Evolutionary conservation across 2,888 invertebrate genomes (phyloP).

Genomic region (Melipona bicolor): DNA sequence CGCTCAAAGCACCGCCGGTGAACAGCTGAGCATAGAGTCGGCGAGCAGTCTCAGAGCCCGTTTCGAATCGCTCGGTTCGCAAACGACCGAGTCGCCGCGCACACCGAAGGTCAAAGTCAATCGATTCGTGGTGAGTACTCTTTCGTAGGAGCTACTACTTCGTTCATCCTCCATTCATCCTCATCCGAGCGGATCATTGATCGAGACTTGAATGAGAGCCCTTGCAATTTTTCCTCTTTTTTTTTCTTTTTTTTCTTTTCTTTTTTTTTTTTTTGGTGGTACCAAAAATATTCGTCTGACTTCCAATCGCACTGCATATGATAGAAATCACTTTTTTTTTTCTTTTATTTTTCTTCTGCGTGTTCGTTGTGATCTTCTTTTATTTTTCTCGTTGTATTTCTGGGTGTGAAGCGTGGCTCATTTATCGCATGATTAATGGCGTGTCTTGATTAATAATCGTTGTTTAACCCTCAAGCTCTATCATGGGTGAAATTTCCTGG

Average conservation of each 20-base stretch:
- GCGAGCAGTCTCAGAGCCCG: constrained; percentile 93
- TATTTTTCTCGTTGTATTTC: too few relatives aligned
- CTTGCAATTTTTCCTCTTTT: too few relatives aligned
- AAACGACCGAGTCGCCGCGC: constrained; percentile 85
- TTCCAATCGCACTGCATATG: constrained; percentile 23
- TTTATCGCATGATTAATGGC: constrained; percentile 52
- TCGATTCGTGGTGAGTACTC: constrained; percentile 94
- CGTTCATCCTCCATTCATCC: constrained; percentile 15
- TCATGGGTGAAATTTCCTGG: neutral
- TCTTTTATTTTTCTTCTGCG: neutral
- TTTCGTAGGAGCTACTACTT: constrained; percentile 14
- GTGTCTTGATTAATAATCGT: constrained; percentile 40
- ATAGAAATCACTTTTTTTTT: neutral
- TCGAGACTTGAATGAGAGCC: constrained; percentile 1
- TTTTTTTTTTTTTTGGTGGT: neutral
- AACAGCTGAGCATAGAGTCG: constrained; percentile 93
- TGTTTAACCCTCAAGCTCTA: constrained; percentile 9
- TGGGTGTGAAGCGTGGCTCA: constrained; percentile 19
- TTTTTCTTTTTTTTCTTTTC: neutral
- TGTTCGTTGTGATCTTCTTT: constrained; percentile 3
- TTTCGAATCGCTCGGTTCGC: constrained; percentile 93
- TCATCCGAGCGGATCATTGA: constrained; percentile 1
- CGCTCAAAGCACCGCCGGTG: constrained; percentile 86
- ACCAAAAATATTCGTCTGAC: neutral
- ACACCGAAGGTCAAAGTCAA: constrained; percentile 89